These are phyloP conservation scores for Vulpes lagopus DNA, from an alignment of 2,113 vertebrate genomes.

Conservation along the genomic window DNA sequence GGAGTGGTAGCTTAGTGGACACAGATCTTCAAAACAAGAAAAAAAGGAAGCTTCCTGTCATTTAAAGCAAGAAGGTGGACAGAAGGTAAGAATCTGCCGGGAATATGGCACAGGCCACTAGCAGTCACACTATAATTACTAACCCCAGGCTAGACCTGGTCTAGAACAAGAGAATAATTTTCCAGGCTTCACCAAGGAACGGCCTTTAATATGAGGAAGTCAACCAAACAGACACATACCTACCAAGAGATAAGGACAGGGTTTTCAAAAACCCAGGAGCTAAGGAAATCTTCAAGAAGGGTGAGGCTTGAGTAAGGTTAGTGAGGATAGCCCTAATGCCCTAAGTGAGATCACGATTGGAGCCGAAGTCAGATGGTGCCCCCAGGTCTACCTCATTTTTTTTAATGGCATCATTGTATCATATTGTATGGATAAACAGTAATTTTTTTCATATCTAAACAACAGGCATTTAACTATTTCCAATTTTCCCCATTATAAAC, in stretches of 20 bases:
- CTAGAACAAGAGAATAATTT: conserved; percentile 12
- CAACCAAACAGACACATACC: background rate
- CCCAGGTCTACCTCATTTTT: background rate
- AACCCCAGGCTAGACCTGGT: background rate
- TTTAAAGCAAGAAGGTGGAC: conserved; percentile 9
- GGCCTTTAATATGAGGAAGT: conserved; percentile 52
- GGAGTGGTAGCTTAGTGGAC: background rate
- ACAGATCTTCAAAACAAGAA: conserved; percentile 18
- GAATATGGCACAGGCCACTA: background rate
- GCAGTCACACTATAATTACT: background rate
- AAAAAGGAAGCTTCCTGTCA: background rate
- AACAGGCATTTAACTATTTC: conserved; percentile 34
- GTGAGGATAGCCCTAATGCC: background rate
- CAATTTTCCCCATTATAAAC: conserved; percentile 7
- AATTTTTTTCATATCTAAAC: conserved; percentile 36
- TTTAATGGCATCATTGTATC: conserved; percentile 17
- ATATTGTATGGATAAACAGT: background rate
- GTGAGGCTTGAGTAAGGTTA: background rate
- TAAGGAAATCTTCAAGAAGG: conserved; percentile 50
- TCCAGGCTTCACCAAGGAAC: background rate
- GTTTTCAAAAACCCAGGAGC: conserved; percentile 3
- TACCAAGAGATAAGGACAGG: background rate
- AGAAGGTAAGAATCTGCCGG: background rate
- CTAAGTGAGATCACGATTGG: background rate
- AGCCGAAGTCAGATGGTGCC: too few relatives aligned